Base-by-base conservation (phyloP, 2,888 invertebrate species). In the Temnothorax ravouxi region DNA sequence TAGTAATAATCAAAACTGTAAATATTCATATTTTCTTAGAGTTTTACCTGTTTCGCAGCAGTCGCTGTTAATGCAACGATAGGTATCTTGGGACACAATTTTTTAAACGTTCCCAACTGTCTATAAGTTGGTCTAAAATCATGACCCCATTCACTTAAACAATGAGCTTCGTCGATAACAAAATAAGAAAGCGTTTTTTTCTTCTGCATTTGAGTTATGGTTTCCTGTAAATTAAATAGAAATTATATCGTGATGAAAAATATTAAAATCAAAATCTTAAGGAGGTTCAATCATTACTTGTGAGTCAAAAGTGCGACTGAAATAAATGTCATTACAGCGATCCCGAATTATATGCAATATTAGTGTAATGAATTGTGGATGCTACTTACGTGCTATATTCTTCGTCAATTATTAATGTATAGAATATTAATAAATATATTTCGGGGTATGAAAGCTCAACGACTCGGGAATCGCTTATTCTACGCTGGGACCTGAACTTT, bases 121-220 rank as follows among this genome's bases (percentile, higher is more conserved):
- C 99, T 96, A 94, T 99, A 99, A 95, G 99, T 98, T 0, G 99
- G 99, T 9, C 99, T 96, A 94, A 99, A 99, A 95, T 99, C 99
- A 95, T 99, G 99, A 0, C 99, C 99, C 99, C 99, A 99, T 92
- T 99, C 98, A 92, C 99, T 99, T 0, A 99, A 98, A 95, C 99
- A 99, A 95, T 99, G 99, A 1, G 99, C 99, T 95, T 99, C 99
- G 95, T 99, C 99, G 15, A 99, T 97, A 34, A 99, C 97, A 91
- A 99, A 97, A 94, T 98, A 99, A 0, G 98, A 97, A 5, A 99
- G 95, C 93, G 98, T 97, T 80, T 97, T 96, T 92, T 97, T 96
- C 91, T 97, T 97, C 80, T 97, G 95, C 89, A 99, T 95, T 91
- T 97, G 96, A 38, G 96, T 96, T 85, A 98, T 95, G 2, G 98